Evolutionary conservation across 2,888 invertebrate genomes (phyloP).

Genomic region (Cryptus viduatorius): DNA sequence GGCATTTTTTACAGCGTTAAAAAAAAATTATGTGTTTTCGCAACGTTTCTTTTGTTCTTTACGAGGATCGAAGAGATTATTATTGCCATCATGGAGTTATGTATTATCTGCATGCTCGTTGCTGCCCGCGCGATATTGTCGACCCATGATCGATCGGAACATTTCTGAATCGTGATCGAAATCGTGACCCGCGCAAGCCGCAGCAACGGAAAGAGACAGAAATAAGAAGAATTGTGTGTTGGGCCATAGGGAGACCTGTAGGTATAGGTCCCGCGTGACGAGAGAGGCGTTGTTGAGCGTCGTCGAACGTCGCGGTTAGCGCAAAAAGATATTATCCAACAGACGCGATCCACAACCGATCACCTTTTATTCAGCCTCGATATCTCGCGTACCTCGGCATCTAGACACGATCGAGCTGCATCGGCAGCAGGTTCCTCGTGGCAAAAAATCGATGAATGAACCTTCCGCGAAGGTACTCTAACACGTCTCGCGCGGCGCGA

Average conservation of each 20-base stretch:
- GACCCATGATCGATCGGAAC: conserved; percentile 62
- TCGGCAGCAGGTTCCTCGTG: conserved; percentile 51
- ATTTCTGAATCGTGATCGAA: conserved; percentile 67
- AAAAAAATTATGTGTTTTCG: conserved; percentile 37
- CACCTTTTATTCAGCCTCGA: conserved; percentile 75
- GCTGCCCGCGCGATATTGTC: conserved; percentile 38
- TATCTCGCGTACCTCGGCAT: conserved; percentile 38
- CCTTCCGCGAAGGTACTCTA: conserved; percentile 73
- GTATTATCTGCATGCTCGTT: conserved; percentile 12
- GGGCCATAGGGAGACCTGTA: conserved; percentile 43
- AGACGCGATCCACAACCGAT: conserved; percentile 58
- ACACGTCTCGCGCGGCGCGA: conserved; percentile 50
- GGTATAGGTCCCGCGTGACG: conserved; percentile 28
- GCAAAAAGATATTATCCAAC: conserved; percentile 38
- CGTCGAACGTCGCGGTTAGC: conserved; percentile 5
- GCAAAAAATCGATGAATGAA: conserved; percentile 82
- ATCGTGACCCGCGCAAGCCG: conserved; percentile 58
- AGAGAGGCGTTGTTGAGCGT: conserved; percentile 42
- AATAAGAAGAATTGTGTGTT: conserved; percentile 41
- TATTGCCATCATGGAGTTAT: conserved; percentile 50
- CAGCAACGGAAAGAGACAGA: conserved; percentile 50
- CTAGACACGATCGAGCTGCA: conserved; percentile 60
- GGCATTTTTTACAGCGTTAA: conserved; percentile 40
- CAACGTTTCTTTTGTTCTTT: conserved; percentile 69
- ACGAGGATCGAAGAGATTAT: conserved; percentile 51